phyloP scores from a whole-genome alignment of 2,888 invertebrate genomes.

The Sicus ferrugineus region DNA sequence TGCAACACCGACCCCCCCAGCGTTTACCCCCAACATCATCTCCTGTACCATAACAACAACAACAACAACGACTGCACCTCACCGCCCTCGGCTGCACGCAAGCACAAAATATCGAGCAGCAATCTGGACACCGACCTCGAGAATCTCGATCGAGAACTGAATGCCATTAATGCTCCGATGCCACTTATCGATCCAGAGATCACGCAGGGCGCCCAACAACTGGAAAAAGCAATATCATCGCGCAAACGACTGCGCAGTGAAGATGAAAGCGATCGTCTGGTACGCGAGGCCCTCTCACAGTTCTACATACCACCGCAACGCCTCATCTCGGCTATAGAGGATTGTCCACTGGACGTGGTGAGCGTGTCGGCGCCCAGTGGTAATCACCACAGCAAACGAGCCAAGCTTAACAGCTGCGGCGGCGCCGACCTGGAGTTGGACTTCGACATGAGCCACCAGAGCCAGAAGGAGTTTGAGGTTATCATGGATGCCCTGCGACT shows the following conservation, averaged over 20 bases:
- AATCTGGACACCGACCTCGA: constrained; percentile 65
- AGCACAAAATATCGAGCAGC: constrained; percentile 56
- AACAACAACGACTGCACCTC: constrained; percentile 25
- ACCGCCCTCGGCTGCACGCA: constrained; percentile 44
- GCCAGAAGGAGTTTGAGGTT: constrained; percentile 65
- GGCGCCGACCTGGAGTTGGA: constrained; percentile 54
- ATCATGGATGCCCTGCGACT: constrained; percentile 65
- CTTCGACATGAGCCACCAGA: constrained; percentile 64
- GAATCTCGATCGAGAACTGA: constrained; percentile 64
- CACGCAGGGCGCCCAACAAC: constrained; percentile 64
- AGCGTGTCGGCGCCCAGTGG: constrained; percentile 40
- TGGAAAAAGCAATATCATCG: constrained; percentile 62
- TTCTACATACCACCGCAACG: constrained; percentile 77
- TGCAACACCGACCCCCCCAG: constrained; percentile 9
- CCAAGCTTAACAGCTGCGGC: constrained; percentile 38
- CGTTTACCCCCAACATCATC: constrained; percentile 30
- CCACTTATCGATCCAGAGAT: constrained; percentile 65
- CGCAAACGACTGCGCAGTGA: constrained; percentile 66
- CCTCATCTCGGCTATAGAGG: constrained; percentile 74
- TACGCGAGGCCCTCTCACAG: constrained; percentile 75
- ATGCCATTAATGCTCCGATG: constrained; percentile 65
- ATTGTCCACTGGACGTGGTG: constrained; percentile 65
- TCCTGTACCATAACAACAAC: constrained; percentile 31
- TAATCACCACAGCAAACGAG: constrained; percentile 41
- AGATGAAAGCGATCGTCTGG: constrained; percentile 73